These are phyloP conservation scores for Opisthocomus hoazin DNA, from an alignment of 2,113 vertebrate genomes.

Conservation along the genomic window DNA sequence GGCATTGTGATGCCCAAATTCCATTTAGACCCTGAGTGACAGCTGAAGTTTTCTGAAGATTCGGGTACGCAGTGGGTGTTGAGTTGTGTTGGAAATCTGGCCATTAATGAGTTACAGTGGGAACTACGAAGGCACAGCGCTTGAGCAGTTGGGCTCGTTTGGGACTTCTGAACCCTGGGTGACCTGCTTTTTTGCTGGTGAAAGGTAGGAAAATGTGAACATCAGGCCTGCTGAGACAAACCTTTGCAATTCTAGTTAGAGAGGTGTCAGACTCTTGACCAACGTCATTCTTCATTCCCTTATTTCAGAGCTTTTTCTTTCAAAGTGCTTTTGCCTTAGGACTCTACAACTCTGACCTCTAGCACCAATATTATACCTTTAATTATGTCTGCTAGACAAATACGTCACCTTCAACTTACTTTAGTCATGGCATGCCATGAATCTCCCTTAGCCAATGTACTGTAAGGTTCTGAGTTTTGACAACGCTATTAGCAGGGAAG, in stretches of 20 bases:
- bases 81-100: background rate
- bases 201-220: background rate
- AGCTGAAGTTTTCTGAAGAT: background rate
- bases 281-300: constrained; percentile 68
- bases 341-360: constrained; percentile 55
- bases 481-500: background rate
- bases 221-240: background rate
- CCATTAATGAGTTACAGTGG: background rate
- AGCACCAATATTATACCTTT: constrained; percentile 47
- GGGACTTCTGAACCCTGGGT: background rate
- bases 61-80: background rate
- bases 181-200: background rate
- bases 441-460: background rate
- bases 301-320: constrained; percentile 49
- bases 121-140: background rate
- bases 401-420: constrained; percentile 18
- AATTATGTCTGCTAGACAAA: constrained; percentile 55
- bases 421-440: background rate
- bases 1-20: background rate
- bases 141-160: background rate
- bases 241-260: background rate
- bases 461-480: background rate
- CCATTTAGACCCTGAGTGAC: background rate
- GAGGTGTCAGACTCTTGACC: constrained; percentile 51
- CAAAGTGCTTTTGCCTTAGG: constrained; percentile 60